Percentiles rank a stretch among this genome's conserved stretches.
Evolutionary conservation across 1,140 invertebrate species (phyloP).

Genomic region (Microplitis demolitor): DNA sequence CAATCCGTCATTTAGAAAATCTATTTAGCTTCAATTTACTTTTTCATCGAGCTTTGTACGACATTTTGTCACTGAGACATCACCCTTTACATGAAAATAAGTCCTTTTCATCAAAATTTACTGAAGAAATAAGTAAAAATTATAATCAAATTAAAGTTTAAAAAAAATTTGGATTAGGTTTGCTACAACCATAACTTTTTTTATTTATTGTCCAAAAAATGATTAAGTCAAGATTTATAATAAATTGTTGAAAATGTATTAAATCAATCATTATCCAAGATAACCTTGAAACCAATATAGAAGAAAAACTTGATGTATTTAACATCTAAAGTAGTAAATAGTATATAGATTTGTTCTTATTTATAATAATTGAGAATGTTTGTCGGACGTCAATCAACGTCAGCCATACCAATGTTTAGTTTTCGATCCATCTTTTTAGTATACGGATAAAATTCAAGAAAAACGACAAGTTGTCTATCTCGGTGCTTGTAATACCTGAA

Average conservation of each 20-base stretch:
- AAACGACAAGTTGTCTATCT: conserved; percentile 38
- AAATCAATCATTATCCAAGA: neutral
- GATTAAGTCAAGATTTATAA: neutral
- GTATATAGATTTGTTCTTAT: conserved; percentile 48
- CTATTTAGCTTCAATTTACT: no score
- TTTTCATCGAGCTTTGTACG: no score
- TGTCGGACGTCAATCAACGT: conserved; percentile 51
- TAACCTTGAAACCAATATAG: neutral
- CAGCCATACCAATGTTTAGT: conserved; percentile 27
- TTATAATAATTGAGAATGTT: conserved; percentile 54
- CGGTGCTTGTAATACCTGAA: conserved; percentile 20
- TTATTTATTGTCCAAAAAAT: neutral
- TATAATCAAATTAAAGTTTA: no score
- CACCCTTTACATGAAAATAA: no score
- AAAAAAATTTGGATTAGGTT: no score
- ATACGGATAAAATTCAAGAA: neutral
- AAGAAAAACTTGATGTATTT: neutral
- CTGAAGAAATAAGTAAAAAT: no score
- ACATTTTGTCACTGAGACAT: no score
- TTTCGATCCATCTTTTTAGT: conserved; percentile 21
- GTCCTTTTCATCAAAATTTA: no score
- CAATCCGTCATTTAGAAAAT: no score
- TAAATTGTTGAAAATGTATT: no score
- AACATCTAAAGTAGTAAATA: conserved; percentile 9
- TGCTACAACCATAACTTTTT: no score